These are phyloP conservation scores for Podarcis lilfordi DNA, from an alignment of 2,797 vertebrate genomes.

Conservation along the genomic window DNA sequence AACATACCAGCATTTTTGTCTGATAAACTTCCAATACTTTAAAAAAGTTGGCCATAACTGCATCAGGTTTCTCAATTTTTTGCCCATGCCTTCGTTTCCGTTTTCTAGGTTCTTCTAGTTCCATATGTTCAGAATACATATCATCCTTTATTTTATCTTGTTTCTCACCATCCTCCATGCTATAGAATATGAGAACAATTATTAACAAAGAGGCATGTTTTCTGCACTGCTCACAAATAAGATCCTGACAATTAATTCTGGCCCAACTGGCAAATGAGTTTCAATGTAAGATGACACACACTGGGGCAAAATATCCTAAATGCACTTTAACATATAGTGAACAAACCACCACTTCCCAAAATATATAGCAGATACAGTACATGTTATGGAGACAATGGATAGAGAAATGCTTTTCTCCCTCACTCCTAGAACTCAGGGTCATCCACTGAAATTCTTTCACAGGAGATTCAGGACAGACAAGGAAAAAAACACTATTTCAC, in stretches of 20 bases:
- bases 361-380: too few relatives aligned
- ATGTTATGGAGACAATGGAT: too few relatives aligned
- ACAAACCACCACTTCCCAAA: too few relatives aligned
- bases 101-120: slow-evolving; percentile 81
- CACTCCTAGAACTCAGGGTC: too few relatives aligned
- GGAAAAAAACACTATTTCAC: too few relatives aligned
- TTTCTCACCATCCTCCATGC: slow-evolving; percentile 94
- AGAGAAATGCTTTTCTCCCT: too few relatives aligned
- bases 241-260: neutral
- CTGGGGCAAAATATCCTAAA: neutral
- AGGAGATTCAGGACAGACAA: too few relatives aligned
- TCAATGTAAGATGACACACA: neutral
- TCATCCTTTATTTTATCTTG: slow-evolving; percentile 88
- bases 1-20: slow-evolving; percentile 92
- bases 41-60: slow-evolving; percentile 93
- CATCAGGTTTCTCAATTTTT: slow-evolving; percentile 88
- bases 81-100: slow-evolving; percentile 85
- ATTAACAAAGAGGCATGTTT: slow-evolving; percentile 22
- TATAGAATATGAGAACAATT: slow-evolving; percentile 68
- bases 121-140: slow-evolving; percentile 71
- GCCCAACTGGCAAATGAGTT: neutral
- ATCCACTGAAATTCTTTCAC: too few relatives aligned
- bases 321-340: neutral
- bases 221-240: slow-evolving; percentile 3
- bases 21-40: slow-evolving; percentile 95